Percentiles rank a stretch among this genome's conserved stretches.
Conservation (phyloP, 2,113 vertebrate genomes). For the Gorsachius goisagi region DNA sequence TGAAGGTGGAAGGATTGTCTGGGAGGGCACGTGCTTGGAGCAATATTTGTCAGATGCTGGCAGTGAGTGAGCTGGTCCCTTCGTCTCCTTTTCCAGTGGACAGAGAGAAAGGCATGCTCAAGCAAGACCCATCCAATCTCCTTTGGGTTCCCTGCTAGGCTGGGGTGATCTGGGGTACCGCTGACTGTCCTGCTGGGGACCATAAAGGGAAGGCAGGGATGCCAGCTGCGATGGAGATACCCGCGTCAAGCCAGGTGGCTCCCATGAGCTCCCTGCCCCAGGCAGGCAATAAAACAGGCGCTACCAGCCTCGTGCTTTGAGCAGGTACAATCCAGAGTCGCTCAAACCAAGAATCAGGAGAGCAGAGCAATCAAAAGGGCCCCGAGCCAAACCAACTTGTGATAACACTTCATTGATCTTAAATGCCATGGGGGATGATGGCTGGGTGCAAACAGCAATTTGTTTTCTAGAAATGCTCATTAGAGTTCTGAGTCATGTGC, state of each 20-base stretch:
- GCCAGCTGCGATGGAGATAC: neutral
- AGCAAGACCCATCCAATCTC: rapidly evolving
- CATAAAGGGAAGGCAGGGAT: neutral
- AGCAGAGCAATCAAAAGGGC: neutral
- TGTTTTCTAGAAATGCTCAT: neutral
- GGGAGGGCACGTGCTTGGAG: neutral
- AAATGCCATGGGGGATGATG: neutral
- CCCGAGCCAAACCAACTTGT: neutral
- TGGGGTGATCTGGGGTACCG: neutral
- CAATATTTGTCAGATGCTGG: neutral
- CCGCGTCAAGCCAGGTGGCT: neutral
- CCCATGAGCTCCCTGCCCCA: rapidly evolving
- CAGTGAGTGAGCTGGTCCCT: neutral
- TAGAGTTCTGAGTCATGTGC: neutral
- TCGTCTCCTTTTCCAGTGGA: neutral
- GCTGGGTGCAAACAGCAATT: neutral
- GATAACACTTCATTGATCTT: neutral
- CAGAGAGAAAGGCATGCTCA: rapidly evolving
- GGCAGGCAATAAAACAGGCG: neutral
- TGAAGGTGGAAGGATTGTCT: neutral
- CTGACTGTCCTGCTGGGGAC: neutral
- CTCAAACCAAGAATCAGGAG: rapidly evolving
- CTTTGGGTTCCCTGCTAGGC: neutral
- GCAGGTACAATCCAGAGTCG: rapidly evolving
- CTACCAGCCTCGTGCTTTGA: neutral